Evolutionary conservation across 2,113 vertebrate species (phyloP).

Genomic region (Arenaria interpres): DNA sequence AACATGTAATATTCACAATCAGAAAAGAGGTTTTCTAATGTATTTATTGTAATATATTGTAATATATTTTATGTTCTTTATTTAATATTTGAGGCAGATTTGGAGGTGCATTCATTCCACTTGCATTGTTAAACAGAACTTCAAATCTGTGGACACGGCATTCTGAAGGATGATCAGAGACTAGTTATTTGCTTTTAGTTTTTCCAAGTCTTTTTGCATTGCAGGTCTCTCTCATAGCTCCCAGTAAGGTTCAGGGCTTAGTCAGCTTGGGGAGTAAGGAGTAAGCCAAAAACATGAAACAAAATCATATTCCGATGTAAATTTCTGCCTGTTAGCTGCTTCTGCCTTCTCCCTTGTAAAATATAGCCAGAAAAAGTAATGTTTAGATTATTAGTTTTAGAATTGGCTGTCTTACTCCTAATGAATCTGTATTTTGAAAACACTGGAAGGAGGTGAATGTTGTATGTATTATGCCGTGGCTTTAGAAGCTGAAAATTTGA

Average conservation of each 20-base stretch:
- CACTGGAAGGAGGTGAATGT: neutral
- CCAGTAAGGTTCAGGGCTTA: neutral
- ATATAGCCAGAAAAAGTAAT: neutral
- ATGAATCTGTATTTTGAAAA: neutral
- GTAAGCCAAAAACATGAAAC: neutral
- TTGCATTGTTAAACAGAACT: neutral
- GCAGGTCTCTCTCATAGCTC: neutral
- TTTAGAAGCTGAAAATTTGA: neutral
- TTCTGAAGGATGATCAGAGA: neutral
- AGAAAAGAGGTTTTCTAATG: fast-evolving
- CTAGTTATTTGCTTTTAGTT: neutral
- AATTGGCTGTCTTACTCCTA: neutral
- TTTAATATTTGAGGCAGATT: neutral
- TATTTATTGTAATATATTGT: neutral
- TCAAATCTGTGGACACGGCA: neutral
- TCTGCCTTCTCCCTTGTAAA: neutral
- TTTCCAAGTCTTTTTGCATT: neutral
- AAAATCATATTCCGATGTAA: neutral
- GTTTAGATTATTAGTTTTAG: neutral
- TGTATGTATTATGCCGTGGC: neutral
- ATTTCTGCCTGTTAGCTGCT: neutral
- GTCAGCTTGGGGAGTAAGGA: neutral
- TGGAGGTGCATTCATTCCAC: neutral
- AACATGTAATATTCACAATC: neutral
- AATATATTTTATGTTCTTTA: neutral